phyloP scores from a whole-genome alignment of 2,113 vertebrate genomes.

The Quiscalus mexicanus region DNA sequence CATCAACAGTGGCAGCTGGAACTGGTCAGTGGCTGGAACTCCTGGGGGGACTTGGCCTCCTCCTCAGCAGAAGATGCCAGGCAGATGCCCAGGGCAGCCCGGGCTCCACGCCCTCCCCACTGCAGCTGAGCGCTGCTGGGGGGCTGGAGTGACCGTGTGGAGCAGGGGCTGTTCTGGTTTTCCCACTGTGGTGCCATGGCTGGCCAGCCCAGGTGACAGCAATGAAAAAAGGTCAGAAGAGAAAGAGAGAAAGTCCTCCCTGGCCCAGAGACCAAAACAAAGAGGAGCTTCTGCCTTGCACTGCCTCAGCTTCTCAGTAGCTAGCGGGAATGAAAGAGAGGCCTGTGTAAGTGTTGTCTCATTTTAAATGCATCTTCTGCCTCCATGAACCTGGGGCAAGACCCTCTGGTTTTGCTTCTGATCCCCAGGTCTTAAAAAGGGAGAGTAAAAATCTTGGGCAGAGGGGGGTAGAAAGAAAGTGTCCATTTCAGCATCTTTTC shows the following conservation, averaged over 20 bases:
- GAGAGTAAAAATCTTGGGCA: background rate
- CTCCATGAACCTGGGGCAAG: background rate
- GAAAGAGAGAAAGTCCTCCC: background rate
- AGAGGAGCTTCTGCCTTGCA: background rate
- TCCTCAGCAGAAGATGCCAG: background rate
- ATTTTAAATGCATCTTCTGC: background rate
- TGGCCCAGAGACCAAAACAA: background rate
- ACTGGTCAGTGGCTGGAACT: background rate
- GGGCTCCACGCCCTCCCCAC: accelerated
- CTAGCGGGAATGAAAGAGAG: accelerated
- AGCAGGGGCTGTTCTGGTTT: background rate
- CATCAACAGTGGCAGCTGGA: background rate
- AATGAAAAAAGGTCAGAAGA: background rate
- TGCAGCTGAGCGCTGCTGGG: accelerated
- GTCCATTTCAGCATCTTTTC: background rate
- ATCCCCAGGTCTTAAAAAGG: background rate
- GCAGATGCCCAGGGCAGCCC: background rate
- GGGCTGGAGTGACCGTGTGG: background rate
- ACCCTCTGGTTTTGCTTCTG: background rate
- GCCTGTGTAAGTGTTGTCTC: background rate
- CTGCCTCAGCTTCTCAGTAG: background rate
- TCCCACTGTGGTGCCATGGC: background rate
- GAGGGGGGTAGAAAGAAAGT: accelerated
- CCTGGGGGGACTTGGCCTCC: background rate
- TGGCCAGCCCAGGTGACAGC: background rate